phyloP scores from a whole-genome alignment of 2,113 vertebrate genomes.

The Lepus americanus region DNA sequence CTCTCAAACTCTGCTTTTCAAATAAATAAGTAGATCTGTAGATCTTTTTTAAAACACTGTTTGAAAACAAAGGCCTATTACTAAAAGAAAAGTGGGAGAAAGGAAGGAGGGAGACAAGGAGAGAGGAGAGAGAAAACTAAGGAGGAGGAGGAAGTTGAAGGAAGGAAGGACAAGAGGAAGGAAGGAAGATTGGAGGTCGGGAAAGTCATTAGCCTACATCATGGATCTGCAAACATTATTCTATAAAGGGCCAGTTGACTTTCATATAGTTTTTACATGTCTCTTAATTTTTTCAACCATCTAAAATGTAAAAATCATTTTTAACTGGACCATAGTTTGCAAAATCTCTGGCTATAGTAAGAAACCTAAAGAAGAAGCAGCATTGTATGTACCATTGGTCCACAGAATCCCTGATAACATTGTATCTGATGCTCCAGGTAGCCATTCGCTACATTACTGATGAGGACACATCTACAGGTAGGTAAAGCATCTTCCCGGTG shows the following conservation, averaged over 20 bases:
- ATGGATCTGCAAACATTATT: background rate
- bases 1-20: no score
- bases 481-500: fast-evolving
- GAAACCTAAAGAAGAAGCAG: background rate
- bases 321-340: background rate
- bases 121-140: background rate
- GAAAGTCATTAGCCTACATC: background rate
- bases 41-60: no score
- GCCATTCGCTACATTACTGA: background rate
- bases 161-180: no score
- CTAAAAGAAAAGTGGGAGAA: no score
- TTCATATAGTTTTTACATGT: background rate
- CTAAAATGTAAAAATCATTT: background rate
- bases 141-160: background rate
- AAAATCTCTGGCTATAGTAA: background rate
- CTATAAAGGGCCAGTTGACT: background rate
- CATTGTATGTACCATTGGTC: background rate
- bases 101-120: fast-evolving
- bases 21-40: no score
- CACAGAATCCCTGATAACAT: background rate
- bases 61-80: no score
- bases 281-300: background rate
- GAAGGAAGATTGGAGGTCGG: no score
- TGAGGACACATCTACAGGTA: background rate
- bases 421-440: background rate